phyloP scores from a whole-genome alignment of 2,113 vertebrate species.

The Actenoides lindsayi region DNA sequence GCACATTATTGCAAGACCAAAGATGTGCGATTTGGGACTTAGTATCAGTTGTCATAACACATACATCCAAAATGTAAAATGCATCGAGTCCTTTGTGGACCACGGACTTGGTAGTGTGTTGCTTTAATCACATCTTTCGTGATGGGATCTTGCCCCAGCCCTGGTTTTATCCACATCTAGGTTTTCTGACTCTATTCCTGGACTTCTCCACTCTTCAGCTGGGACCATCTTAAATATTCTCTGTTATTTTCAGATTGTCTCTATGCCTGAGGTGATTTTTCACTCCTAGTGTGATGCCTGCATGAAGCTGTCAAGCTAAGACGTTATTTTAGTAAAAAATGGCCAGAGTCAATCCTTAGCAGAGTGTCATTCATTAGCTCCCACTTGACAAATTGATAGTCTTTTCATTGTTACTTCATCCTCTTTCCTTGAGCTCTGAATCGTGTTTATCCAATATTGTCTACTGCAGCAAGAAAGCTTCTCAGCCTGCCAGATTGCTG shows the following conservation, averaged over 20 bases:
- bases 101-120: background rate
- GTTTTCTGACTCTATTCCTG: background rate
- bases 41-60: background rate
- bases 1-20: background rate
- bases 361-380: background rate
- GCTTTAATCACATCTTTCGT: background rate
- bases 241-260: background rate
- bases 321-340: background rate
- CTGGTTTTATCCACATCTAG: background rate
- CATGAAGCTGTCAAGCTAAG: conserved; percentile 11
- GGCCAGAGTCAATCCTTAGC: background rate
- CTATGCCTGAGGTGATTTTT: background rate
- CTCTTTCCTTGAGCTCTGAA: background rate
- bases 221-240: background rate
- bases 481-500: background rate
- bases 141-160: background rate
- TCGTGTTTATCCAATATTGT: background rate
- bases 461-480: background rate
- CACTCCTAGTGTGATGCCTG: background rate
- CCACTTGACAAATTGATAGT: background rate
- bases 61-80: background rate
- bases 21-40: background rate
- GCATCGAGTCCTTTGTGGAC: background rate
- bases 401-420: conserved; percentile 21
- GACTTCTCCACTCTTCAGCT: background rate